Evolutionary conservation across 2,797 vertebrate species (phyloP).

Genomic region (Leuciscus waleckii): DNA sequence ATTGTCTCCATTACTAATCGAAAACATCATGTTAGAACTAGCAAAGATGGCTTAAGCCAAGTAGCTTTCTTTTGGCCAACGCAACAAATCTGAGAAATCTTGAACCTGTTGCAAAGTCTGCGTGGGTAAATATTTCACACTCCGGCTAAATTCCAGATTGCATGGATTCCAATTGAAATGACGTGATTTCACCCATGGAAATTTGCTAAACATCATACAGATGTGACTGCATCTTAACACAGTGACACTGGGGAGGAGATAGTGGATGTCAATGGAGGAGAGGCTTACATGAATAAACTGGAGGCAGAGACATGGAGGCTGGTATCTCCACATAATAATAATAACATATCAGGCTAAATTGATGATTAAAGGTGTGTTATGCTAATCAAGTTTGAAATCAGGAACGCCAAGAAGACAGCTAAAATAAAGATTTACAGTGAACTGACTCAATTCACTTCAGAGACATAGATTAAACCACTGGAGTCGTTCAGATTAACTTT

Average conservation of each 20-base stretch:
- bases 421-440: background rate
- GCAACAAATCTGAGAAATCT: background rate
- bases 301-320: background rate
- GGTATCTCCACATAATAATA: background rate
- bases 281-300: background rate
- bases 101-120: background rate
- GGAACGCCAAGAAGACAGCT: background rate
- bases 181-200: background rate
- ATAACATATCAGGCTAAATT: background rate
- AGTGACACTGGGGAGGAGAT: background rate
- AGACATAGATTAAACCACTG: background rate
- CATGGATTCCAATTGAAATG: background rate
- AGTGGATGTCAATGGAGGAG: background rate
- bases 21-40: background rate
- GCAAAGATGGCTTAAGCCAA: background rate
- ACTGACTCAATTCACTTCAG: background rate
- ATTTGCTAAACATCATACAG: background rate
- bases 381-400: background rate
- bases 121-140: background rate
- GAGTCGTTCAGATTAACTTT: background rate
- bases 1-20: background rate
- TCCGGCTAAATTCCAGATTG: background rate
- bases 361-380: background rate
- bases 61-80: background rate
- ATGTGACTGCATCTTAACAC: background rate